Conservation (phyloP, 2,888 invertebrate genomes). For the Eupithecia tripunctaria region DNA sequence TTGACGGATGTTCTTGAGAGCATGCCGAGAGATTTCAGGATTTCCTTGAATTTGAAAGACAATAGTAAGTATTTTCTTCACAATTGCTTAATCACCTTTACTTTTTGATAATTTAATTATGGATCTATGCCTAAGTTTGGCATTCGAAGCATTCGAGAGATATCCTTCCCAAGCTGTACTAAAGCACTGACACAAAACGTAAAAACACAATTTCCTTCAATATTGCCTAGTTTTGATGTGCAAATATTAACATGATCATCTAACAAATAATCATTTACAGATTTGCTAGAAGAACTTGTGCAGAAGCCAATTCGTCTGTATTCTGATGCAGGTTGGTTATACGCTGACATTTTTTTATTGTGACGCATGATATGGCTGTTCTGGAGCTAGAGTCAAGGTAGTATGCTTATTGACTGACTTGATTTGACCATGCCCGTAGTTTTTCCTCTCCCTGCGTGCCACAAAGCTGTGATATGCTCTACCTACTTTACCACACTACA, state of each 20-base stretch:
- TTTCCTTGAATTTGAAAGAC: conserved; percentile 56
- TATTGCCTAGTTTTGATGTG: neutral
- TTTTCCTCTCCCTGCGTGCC: too few species aligned
- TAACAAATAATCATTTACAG: conserved; percentile 40
- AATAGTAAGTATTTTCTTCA: conserved; percentile 61
- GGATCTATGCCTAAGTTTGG: too few species aligned
- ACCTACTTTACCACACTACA: too few species aligned
- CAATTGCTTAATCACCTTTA: neutral
- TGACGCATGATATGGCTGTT: neutral
- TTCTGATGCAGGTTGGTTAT: conserved; percentile 42
- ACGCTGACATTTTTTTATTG: too few species aligned
- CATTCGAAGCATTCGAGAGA: too few species aligned
- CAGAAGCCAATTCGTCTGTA: conserved; percentile 33
- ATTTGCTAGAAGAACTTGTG: conserved; percentile 28
- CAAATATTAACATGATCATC: conserved; percentile 18
- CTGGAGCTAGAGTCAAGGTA: too few species aligned
- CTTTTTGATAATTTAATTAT: too few species aligned
- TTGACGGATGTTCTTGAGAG: conserved; percentile 61
- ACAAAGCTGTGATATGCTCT: too few species aligned
- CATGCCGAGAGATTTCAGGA: conserved; percentile 59
- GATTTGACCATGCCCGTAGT: too few species aligned
- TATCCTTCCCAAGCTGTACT: too few species aligned
- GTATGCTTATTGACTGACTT: too few species aligned
- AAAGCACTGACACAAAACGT: too few species aligned
- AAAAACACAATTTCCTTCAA: neutral